A percentile compares a stretch with the other conserved stretches of the same genome.
phyloP scores from a whole-genome alignment of 2,113 vertebrate genomes.

The Bufo bufo region DNA sequence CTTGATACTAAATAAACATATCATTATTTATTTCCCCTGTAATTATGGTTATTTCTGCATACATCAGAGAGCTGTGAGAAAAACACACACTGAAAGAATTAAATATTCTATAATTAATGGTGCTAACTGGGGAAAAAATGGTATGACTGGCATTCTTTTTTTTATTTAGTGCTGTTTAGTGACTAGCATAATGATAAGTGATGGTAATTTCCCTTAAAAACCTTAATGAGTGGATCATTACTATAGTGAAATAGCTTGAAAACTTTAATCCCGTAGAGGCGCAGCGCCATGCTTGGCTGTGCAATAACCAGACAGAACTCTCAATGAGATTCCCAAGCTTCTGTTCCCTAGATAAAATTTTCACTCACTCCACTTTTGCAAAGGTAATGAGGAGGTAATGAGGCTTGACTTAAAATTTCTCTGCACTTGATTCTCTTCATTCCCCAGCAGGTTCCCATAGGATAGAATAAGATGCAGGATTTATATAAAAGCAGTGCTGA shows the following conservation, averaged over 20 bases:
- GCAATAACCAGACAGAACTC: slow-evolving; percentile 80
- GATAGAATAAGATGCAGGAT: slow-evolving; percentile 76
- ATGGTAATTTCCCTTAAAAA: slow-evolving; percentile 81
- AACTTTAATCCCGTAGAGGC: slow-evolving; percentile 80
- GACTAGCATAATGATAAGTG: slow-evolving; percentile 72
- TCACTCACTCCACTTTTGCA: slow-evolving; percentile 83
- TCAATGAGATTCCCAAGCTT: slow-evolving; percentile 80
- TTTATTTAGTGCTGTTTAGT: slow-evolving; percentile 73
- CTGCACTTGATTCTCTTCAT: slow-evolving; percentile 74
- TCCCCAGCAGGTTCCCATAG: slow-evolving; percentile 83
- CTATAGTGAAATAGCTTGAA: slow-evolving; percentile 78
- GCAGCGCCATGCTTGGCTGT: slow-evolving; percentile 81
- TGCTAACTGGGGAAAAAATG: slow-evolving; percentile 58
- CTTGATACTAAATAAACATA: not conserved
- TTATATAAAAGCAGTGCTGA: slow-evolving; percentile 75
- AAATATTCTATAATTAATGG: slow-evolving; percentile 64
- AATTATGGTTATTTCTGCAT: slow-evolving; percentile 24
- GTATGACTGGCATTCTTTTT: slow-evolving; percentile 65
- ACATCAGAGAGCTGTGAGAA: slow-evolving; percentile 17
- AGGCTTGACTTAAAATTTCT: slow-evolving; percentile 89
- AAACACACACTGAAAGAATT: slow-evolving; percentile 56
- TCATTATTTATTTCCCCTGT: slow-evolving; percentile 22
- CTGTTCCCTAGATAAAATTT: slow-evolving; percentile 75
- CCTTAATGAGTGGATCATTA: slow-evolving; percentile 84
- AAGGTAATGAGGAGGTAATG: slow-evolving; percentile 94